phyloP scores from a whole-genome alignment of 2,888 invertebrate species.

The Hydrotaea cyrtoneurina region DNA sequence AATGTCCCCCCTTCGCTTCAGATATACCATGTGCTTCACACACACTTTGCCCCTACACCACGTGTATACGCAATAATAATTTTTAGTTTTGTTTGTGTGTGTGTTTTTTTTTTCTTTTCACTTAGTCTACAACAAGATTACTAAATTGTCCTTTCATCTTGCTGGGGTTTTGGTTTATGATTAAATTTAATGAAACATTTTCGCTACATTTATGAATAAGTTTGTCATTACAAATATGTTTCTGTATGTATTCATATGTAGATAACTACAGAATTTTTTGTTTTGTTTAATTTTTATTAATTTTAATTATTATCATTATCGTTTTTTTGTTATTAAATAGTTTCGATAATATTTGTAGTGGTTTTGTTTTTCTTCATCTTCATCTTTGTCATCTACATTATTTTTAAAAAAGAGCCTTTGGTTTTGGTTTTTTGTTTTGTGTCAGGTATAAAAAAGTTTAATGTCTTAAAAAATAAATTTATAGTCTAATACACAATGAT shows the following conservation, averaged over 20 bases:
- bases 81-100: no score
- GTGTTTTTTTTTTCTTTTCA: not conserved
- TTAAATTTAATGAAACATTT: constrained; percentile 32
- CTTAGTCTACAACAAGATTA: constrained; percentile 25
- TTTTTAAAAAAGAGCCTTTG: constrained; percentile 34
- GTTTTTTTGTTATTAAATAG: not conserved
- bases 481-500: constrained; percentile 45
- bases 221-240: constrained; percentile 33
- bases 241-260: constrained; percentile 10
- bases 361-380: not conserved
- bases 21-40: no score
- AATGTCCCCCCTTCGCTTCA: no score
- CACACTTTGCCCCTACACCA: no score
- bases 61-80: no score
- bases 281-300: constrained; percentile 7
- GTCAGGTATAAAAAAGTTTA: constrained; percentile 64
- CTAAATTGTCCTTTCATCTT: not conserved
- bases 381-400: no score
- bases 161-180: not conserved
- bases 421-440: constrained; percentile 21
- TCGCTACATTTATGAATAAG: constrained; percentile 36
- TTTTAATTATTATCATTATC: constrained; percentile 33
- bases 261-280: constrained; percentile 17
- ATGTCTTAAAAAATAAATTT: constrained; percentile 62
- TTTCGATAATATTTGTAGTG: constrained; percentile 32